Evolutionary conservation across 1,140 invertebrate genomes (phyloP).

Genomic region (Trichonephila clavipes): DNA sequence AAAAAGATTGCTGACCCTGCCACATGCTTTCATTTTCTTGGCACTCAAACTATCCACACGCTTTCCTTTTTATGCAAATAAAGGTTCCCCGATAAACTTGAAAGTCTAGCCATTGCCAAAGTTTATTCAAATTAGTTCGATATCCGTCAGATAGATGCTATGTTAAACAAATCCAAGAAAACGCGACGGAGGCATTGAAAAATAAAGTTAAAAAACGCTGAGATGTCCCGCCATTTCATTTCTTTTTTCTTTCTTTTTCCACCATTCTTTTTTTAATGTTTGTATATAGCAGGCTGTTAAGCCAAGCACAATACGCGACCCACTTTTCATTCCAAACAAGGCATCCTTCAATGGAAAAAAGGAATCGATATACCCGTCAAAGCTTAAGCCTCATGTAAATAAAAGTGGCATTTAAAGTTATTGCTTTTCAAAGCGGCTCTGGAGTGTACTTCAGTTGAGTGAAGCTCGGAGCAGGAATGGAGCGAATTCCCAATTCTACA

Average conservation of each 20-base stretch:
- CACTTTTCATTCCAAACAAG: constrained; percentile 58
- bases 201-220: constrained; percentile 45
- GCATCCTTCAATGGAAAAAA: constrained; percentile 55
- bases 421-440: constrained; percentile 62
- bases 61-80: constrained; percentile 19
- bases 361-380: constrained; percentile 52
- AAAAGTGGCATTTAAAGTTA: constrained; percentile 70
- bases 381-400: constrained; percentile 68
- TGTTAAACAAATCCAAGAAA: constrained; percentile 47
- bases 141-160: constrained; percentile 16
- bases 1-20: too few species aligned
- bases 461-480: constrained; percentile 13
- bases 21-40: neutral
- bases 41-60: neutral
- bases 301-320: constrained; percentile 47
- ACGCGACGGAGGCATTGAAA: constrained; percentile 19
- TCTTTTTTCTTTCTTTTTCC: neutral
- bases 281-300: constrained; percentile 54
- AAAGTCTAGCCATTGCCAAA: constrained; percentile 27
- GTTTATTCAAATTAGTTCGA: constrained; percentile 54
- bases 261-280: neutral
- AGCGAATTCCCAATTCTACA: constrained; percentile 35
- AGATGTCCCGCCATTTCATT: constrained; percentile 11
- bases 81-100: neutral
- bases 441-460: constrained; percentile 24